A percentile compares a stretch with the other conserved stretches of the same genome.
Evolutionary conservation across 2,888 invertebrate species (phyloP).

Genomic region (Muscina levida): DNA sequence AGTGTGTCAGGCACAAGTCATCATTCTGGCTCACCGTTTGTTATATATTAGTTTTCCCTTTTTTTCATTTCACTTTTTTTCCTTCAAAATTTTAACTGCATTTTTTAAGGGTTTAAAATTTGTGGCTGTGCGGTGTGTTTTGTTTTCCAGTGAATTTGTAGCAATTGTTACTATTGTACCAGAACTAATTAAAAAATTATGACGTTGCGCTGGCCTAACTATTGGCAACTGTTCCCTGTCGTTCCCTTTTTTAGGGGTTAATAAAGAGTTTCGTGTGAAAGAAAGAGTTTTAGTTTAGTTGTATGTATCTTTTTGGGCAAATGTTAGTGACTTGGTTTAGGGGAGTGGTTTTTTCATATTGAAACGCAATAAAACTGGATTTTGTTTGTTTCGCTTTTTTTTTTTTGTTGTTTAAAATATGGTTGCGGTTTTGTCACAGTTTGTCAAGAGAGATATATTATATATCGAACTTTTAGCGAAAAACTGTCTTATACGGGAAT

Average conservation of each 20-base stretch:
- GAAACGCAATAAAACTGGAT: not conserved
- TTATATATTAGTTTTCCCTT: not conserved
- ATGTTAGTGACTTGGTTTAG: not conserved
- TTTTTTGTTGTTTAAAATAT: not conserved
- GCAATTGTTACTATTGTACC: conserved; percentile 54
- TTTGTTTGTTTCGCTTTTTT: not conserved
- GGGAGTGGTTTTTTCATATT: not conserved
- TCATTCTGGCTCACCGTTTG: conserved; percentile 43
- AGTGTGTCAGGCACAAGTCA: conserved; percentile 62
- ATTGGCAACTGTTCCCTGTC: not conserved
- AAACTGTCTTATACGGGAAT: too few relatives aligned
- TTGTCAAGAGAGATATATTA: not conserved
- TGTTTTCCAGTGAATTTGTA: conserved; percentile 19
- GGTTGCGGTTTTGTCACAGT: not conserved
- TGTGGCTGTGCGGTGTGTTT: conserved; percentile 29
- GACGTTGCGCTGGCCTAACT: conserved; percentile 31
- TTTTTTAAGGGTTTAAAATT: conserved; percentile 58
- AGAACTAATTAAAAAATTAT: conserved; percentile 65
- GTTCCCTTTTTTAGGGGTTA: conserved; percentile 46
- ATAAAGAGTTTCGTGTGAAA: conserved; percentile 51
- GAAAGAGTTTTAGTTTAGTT: conserved; percentile 38
- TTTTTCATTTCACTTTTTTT: conserved; percentile 31
- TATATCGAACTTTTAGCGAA: too few relatives aligned
- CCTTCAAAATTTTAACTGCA: too few relatives aligned
- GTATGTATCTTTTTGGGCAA: conserved; percentile 17